Evolutionary conservation across 2,888 invertebrate species (phyloP).

Genomic region (Pocota personata): DNA sequence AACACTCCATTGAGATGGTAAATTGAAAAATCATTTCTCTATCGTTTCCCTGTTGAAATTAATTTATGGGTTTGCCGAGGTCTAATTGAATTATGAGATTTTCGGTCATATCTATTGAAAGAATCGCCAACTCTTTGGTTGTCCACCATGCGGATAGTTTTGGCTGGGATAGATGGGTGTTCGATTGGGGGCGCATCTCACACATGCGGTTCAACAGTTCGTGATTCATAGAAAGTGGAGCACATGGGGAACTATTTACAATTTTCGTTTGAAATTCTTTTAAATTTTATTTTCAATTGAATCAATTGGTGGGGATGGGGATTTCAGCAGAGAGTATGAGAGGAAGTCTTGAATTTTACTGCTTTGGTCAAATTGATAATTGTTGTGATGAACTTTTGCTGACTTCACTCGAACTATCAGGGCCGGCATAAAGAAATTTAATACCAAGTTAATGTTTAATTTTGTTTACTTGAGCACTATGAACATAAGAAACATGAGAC

Average conservation of each 20-base stretch:
- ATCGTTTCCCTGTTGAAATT: conserved; percentile 52
- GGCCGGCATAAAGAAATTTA: not conserved
- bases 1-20: conserved; percentile 3
- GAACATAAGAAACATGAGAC: not conserved
- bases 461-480: not conserved
- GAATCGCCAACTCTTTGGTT: conserved; percentile 48
- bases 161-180: not conserved
- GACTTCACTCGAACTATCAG: conserved; percentile 27
- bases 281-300: conserved; percentile 5
- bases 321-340: not conserved
- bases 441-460: conserved; percentile 9
- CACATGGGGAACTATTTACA: conserved; percentile 5
- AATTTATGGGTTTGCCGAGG: conserved; percentile 67
- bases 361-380: conserved; percentile 43
- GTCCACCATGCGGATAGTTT: not conserved
- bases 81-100: conserved; percentile 73
- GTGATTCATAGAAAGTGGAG: conserved; percentile 30
- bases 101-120: conserved; percentile 55
- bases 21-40: conserved; percentile 42
- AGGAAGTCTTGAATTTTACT: conserved; percentile 3
- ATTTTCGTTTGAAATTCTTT: not conserved
- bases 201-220: conserved; percentile 7
- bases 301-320: conserved; percentile 1
- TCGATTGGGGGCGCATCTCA: conserved; percentile 13
- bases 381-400: conserved; percentile 18